Conservation (phyloP, 92 coral and sea anemone genomes). For the Porites evermanni region DNA sequence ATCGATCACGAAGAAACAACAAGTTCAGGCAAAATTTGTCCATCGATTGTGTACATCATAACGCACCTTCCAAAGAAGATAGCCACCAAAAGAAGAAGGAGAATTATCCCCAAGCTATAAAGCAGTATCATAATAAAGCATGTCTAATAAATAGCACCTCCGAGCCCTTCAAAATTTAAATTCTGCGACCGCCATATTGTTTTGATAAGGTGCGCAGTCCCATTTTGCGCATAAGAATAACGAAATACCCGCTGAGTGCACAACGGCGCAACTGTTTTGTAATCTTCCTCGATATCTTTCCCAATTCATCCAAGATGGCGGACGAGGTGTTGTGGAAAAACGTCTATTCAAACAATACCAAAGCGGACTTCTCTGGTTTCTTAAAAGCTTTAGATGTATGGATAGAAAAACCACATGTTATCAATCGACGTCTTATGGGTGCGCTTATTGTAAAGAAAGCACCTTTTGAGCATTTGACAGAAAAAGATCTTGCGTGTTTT, state of each 20-base stretch:
- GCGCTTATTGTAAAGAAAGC: conserved; percentile 48
- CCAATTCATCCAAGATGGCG: conserved; percentile 78
- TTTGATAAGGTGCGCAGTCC: conserved; percentile 1
- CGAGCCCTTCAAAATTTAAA: neutral
- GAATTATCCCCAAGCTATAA: conserved; percentile 56
- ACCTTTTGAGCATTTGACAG: neutral
- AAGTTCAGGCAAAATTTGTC: neutral
- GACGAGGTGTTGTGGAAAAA: conserved; percentile 67
- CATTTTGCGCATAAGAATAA: neutral
- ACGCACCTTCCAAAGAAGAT: conserved; percentile 84
- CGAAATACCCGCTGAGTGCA: neutral
- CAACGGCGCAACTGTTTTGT: neutral
- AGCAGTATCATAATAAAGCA: conserved; percentile 60
- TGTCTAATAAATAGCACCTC: neutral
- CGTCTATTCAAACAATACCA: conserved; percentile 51
- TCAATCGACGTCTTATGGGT: conserved; percentile 91
- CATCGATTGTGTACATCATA: neutral
- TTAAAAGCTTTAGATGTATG: conserved; percentile 84
- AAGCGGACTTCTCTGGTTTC: conserved; percentile 59
- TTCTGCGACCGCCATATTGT: conserved; percentile 14
- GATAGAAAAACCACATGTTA: conserved; percentile 96
- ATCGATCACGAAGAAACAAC: neutral
- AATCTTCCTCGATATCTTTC: neutral
- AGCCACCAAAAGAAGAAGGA: conserved; percentile 60
- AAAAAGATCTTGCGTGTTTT: conserved; percentile 21